Conservation (phyloP, 2,888 invertebrate species). For the Troides aeacus region DNA sequence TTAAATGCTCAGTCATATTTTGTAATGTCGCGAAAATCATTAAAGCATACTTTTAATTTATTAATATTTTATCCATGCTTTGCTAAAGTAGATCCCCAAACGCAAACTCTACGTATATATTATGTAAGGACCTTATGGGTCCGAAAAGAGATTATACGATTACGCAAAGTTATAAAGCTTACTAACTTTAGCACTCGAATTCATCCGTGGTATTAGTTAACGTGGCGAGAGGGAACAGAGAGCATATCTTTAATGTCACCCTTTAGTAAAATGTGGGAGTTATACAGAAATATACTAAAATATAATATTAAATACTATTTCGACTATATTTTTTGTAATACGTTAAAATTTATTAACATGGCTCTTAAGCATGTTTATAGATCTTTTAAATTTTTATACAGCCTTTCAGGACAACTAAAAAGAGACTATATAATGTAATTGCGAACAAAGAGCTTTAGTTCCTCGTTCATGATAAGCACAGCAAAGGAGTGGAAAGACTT, state of each 20-base stretch:
- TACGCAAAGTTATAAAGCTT: constrained; percentile 9
- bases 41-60: not conserved
- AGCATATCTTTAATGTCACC: not conserved
- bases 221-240: not conserved
- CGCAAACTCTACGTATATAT: constrained; percentile 3
- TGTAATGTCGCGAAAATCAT: not conserved
- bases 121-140: not conserved
- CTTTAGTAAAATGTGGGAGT: not conserved
- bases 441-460: no score
- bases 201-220: constrained; percentile 1
- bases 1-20: not conserved
- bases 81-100: not conserved
- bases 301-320: no score
- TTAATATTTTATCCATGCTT: not conserved
- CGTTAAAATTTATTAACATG: no score
- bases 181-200: constrained; percentile 1
- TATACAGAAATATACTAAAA: not conserved
- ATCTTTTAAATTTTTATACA: no score
- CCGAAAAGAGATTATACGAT: not conserved
- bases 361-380: no score
- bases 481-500: no score
- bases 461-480: no score
- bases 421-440: no score
- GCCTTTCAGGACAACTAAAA: no score
- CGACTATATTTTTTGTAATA: no score